Percentiles rank a stretch among this genome's conserved stretches.
Evolutionary conservation across 2,888 invertebrate species (phyloP).

Genomic region (Chymomyza fuscimana): DNA sequence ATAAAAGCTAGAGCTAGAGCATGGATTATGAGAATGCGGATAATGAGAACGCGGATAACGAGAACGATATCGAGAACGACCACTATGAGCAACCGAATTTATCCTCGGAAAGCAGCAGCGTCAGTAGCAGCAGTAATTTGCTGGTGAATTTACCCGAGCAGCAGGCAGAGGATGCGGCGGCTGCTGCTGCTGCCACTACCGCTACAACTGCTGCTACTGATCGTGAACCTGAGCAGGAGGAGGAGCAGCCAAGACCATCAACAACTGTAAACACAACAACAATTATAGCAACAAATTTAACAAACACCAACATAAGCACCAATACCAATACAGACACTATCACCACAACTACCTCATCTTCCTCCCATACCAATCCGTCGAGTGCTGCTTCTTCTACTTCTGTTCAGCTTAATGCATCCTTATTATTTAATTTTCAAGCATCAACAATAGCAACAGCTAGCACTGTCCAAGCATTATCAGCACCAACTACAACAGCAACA

Average conservation of each 20-base stretch:
- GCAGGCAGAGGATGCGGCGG: slow-evolving; percentile 48
- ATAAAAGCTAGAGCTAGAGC: slow-evolving; percentile 27
- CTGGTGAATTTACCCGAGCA: slow-evolving; percentile 50
- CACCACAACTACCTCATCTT: slow-evolving; percentile 7
- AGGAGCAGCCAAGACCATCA: slow-evolving; percentile 17
- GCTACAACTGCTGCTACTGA: no score
- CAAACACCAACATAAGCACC: slow-evolving; percentile 25
- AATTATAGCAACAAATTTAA: slow-evolving; percentile 23
- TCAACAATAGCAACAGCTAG: slow-evolving; percentile 43
- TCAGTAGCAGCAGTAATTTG: slow-evolving; percentile 62
- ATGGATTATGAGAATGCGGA: slow-evolving; percentile 55
- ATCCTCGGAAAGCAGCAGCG: slow-evolving; percentile 68
- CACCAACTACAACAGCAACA: slow-evolving; percentile 39
- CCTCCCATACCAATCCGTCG: slow-evolving; percentile 27
- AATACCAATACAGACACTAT: slow-evolving; percentile 4
- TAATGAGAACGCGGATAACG: slow-evolving; percentile 46
- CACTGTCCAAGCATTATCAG: slow-evolving; percentile 34
- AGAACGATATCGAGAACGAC: slow-evolving; percentile 66
- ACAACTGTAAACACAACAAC: slow-evolving; percentile 4
- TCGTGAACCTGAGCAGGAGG: not conserved
- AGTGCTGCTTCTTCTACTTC: slow-evolving; percentile 21
- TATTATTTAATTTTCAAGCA: slow-evolving; percentile 48
- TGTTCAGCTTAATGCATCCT: slow-evolving; percentile 45
- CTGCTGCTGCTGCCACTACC: no score
- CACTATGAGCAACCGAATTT: slow-evolving; percentile 55